Conservation (phyloP, 1,140 invertebrate genomes). For the Lepidurus arcticus region DNA sequence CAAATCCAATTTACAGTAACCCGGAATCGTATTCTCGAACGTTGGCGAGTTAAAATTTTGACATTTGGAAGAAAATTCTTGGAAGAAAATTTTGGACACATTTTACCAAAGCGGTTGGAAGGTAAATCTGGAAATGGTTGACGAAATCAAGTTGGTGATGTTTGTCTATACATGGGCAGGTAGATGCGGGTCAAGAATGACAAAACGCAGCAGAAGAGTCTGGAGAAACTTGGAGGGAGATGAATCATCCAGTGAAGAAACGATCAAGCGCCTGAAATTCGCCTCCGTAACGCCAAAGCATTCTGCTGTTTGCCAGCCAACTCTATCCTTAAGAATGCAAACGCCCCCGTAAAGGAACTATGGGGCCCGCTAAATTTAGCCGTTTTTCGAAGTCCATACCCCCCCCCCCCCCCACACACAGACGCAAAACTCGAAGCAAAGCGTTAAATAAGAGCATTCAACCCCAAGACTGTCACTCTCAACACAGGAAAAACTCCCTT, state of each 20-base stretch:
- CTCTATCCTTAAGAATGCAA: not conserved
- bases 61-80: too few relatives aligned
- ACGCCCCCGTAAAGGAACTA: slow-evolving; percentile 6
- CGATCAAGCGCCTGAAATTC: not conserved
- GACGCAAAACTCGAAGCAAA: slow-evolving; percentile 14
- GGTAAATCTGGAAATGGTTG: not conserved
- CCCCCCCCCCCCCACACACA: too few relatives aligned
- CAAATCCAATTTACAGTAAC: not conserved
- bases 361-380: slow-evolving; percentile 2
- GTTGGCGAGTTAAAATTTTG: not conserved
- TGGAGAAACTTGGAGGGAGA: not conserved
- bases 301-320: slow-evolving; percentile 17
- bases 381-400: not conserved
- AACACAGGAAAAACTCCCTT: too few relatives aligned
- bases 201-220: not conserved
- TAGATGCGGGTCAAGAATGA: not conserved
- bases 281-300: not conserved
- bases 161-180: slow-evolving; percentile 11
- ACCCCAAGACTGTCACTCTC: not conserved
- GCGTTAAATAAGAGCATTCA: slow-evolving; percentile 4
- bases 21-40: not conserved
- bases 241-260: not conserved
- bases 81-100: not conserved
- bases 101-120: not conserved
- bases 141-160: not conserved